Base-by-base conservation (phyloP, 2,888 invertebrate species). In the Stenodera caucasica region DNA sequence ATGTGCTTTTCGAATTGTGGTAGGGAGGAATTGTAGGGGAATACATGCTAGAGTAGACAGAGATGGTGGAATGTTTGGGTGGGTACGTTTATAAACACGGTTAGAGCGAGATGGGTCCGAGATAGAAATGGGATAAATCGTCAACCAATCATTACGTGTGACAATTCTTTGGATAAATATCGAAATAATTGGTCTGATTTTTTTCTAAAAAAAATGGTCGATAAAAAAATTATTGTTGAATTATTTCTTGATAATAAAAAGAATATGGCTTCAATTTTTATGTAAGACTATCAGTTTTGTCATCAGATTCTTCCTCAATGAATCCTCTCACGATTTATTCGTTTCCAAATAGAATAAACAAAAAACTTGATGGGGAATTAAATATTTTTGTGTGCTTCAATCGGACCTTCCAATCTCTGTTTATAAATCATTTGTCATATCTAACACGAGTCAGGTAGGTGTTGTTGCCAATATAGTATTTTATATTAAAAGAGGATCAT, bases 351-450 rank as follows among this genome's bases (percentile, higher is more conserved):
- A 49, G 15, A 49, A 54, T 49, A 55, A 53, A 53, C 18, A 15
- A 30, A 32, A 9, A 35, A 33, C 53, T 18, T 15, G 53, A 53
- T 33, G 33, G 53, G 33, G 35, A 51, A 52, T 40, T 53, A 67
- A 67, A 68, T 69, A 71, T 71, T 72, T 72, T 72, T 70, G 64
- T 68, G 71, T 70, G 45, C 69, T 72, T 70, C 74, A 76, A 77
- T 75, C 75, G 65, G 61, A 64, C 65, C 63, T 70, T 71, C 69
- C 72, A 70, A 77, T 76, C 77, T 75, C 73, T 68, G 68, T 68
- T 69, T 64, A 72, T 77, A 76, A 76, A 76, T 77, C 76, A 77
- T 76, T 69, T 71, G 72, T 74, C 73, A 72, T 72, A 73, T 73
- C 72, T 74, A 74, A 72, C 72, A 73, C 75, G 71, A 71, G 72